Evolutionary conservation across 2,888 invertebrate species (phyloP), one percentile per base, ranked within the genome.

Genomic region (Drosophila mimetica): DNA sequence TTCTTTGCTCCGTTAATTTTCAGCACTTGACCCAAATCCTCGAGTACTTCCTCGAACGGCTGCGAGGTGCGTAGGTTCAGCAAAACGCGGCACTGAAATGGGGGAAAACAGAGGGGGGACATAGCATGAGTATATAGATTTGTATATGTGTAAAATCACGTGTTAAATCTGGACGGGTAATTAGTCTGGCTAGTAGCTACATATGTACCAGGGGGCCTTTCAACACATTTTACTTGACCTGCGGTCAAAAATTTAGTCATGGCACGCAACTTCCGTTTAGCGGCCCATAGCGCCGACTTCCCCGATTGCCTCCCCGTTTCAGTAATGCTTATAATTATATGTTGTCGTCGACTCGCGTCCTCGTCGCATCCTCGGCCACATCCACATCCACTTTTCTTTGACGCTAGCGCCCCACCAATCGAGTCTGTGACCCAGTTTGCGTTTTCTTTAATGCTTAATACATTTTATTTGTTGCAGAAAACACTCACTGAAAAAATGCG

Each of bases 1-100:
- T 96, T 94, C 91, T 96, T 96, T 75, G 97, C 97, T 69, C 97
- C 96, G 88, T 95, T 96, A 95, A 97, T 96, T 93, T 97, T 97
- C 74, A 98, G 93, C 47, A 98, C 97, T 93, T 97, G 96, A 46
- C 98, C 98, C 88, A 98, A 93, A 92, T 98, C 98, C 91, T 96
- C 96, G 61, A 98, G 93, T 32, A 98, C 97, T 90, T 98, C 98
- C 92, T 98, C 98, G 90, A 98, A 98, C 0, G 97, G 97, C 89
- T 98, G 98, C 30, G 96, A 95, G 16, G 98, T 98, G 74, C 97
- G 95, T 82, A 98, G 94, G 91, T 98, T 98, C 71, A 98, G 93
- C 77, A 98, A 93, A 50, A 98, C 97, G 72, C 97, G 96, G 91
- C 97, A 97, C 96, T 97, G 93, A 14, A 42, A 41, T n/a, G n/a